Evolutionary conservation across 2,113 vertebrate species (phyloP), one percentile per base, ranked within the genome.

Genomic region (Struthio camelus): DNA sequence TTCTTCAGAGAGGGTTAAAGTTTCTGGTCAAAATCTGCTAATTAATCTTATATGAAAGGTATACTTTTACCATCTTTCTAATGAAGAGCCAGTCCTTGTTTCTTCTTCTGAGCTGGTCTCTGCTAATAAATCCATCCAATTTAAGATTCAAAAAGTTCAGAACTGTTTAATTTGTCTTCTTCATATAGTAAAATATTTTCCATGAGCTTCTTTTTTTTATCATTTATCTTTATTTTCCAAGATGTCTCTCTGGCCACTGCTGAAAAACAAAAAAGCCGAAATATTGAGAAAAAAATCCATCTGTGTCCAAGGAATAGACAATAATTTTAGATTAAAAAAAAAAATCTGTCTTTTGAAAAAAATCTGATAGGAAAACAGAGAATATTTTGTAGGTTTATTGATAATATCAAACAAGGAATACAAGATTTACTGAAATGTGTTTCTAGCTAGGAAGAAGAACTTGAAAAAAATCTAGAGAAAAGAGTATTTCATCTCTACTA

Each of bases 201-300:
- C 98, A 98, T 98, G 36, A 98, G 90, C 91, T 98, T 98, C 97
- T 97, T 97, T 86, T 98, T 98, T 81, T 97, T 91, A 59, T 98
- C 97, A 30, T 98, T 98, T 92, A 98, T 98, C 70, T 97, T 84
- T 72, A 98, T 98, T 79, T 97, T 97, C 98, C 97, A 98, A 1
- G 98, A 98, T 40, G 94, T 97, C 58, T 97, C 96, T 96, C 93
- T 91, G 82, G 87, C 54, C 95, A 53, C 67, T 44, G 64, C 95
- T 97, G 85, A 95, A 96, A 97, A 56, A 92, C 50, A 97, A 77
- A 95, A 93, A 80, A 76, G 6, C 18, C 17, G 73, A 83, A n/a
- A 85, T 48, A 80, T 14, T 97, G 65, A 94, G 81, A 8, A 70
- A 73, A 82, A 61, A 44, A 9, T 25, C 30, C 42, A 73, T 32